Evolutionary conservation across 2,113 vertebrate species (phyloP).

Genomic region (Erinaceus europaeus): DNA sequence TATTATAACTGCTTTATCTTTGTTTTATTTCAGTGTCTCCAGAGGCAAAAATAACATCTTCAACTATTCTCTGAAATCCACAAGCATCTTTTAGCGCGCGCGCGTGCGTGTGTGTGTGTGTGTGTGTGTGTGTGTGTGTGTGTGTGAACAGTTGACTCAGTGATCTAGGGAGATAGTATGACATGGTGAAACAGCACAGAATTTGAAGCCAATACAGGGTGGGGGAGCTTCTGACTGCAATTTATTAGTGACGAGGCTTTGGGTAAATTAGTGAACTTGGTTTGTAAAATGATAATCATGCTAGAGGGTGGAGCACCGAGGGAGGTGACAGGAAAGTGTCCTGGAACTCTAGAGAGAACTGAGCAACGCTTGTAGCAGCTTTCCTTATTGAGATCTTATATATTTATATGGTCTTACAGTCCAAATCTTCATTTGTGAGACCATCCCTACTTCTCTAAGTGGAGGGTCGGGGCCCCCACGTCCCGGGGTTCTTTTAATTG

Average conservation of each 20-base stretch:
- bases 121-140: neutral
- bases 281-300: neutral
- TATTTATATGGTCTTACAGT: neutral
- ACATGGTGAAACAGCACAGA: neutral
- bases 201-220: neutral
- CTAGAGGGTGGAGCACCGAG: neutral
- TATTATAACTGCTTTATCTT: neutral
- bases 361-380: no score
- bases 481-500: neutral
- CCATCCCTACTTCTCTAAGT: neutral
- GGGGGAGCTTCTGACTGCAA: neutral
- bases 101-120: rapidly evolving
- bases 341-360: neutral
- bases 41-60: neutral
- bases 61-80: neutral
- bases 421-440: neutral
- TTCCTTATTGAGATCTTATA: neutral
- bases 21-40: neutral
- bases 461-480: neutral
- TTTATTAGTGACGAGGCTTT: neutral
- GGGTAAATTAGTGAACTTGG: neutral
- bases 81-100: neutral
- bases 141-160: no score
- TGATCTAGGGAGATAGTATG: neutral
- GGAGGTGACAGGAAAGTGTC: neutral